Percentiles rank a stretch among this genome's conserved stretches.
Conservation (phyloP, 2,113 vertebrate genomes). For the Castor canadensis region DNA sequence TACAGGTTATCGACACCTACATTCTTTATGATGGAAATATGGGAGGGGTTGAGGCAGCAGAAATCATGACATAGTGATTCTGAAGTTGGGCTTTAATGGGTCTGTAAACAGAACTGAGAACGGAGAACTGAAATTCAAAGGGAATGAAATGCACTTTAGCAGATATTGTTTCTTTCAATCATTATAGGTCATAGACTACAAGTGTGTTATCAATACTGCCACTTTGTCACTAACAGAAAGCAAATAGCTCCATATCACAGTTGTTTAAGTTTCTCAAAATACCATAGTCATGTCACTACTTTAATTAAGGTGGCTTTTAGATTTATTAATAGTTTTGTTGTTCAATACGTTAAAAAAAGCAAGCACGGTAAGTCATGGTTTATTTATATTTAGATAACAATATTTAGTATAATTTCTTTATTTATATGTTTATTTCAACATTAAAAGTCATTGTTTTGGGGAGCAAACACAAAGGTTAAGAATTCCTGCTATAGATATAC, state of each 20-base stretch:
- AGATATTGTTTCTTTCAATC: not conserved
- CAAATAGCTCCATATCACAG: not conserved
- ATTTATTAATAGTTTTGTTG: not conserved
- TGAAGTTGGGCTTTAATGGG: not conserved
- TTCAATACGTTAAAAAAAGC: not conserved
- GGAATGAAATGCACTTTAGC: not conserved
- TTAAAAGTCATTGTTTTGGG: not conserved
- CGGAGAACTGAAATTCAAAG: not conserved
- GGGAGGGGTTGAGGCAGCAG: not conserved
- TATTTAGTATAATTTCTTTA: not conserved
- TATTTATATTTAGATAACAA: not conserved
- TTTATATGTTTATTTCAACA: not conserved
- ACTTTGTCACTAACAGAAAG: not conserved
- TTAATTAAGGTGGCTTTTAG: not conserved
- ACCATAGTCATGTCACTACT: not conserved
- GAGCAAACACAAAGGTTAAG: not conserved
- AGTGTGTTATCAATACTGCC: not conserved
- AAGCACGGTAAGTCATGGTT: not conserved
- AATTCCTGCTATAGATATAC: not conserved
- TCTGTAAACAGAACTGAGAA: not conserved
- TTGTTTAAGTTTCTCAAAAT: not conserved
- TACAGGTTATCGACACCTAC: fast-evolving
- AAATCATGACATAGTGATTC: not conserved
- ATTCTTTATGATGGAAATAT: not conserved
- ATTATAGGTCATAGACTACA: not conserved